phyloP scores from a whole-genome alignment of 2,113 vertebrate genomes.

The Amia ocellicauda region DNA sequence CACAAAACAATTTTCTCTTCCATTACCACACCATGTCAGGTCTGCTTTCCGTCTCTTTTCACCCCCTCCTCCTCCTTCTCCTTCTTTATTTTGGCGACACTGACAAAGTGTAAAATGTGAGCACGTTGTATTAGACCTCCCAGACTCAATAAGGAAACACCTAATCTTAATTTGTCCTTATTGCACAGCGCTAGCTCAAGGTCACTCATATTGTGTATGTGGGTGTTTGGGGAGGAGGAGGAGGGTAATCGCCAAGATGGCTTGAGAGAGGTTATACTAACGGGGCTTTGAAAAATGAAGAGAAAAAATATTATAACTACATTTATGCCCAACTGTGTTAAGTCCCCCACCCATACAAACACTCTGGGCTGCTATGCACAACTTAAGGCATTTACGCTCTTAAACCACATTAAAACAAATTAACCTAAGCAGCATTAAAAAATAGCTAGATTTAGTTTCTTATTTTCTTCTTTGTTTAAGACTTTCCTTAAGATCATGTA shows the following conservation, averaged over 20 bases:
- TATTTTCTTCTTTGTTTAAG: no score
- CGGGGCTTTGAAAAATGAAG: not conserved
- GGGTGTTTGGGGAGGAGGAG: slow-evolving; percentile 2
- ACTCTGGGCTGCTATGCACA: no score
- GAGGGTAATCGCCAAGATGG: slow-evolving; percentile 6
- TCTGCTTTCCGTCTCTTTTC: slow-evolving; percentile 25
- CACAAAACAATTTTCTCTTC: slow-evolving; percentile 29
- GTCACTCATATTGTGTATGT: slow-evolving; percentile 9
- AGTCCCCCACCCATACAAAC: no score
- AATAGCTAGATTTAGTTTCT: no score
- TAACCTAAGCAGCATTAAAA: no score
- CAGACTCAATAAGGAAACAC: slow-evolving; percentile 16
- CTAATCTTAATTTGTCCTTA: slow-evolving; percentile 31
- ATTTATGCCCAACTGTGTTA: no score
- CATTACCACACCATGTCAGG: slow-evolving; percentile 9
- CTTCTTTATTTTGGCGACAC: slow-evolving; percentile 14
- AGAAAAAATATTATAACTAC: no score
- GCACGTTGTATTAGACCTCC: slow-evolving; percentile 18
- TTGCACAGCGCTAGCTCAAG: slow-evolving; percentile 17
- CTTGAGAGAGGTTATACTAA: not conserved
- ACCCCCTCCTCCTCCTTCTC: not conserved
- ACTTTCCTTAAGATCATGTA: no score
- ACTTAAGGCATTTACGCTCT: no score
- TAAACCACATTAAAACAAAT: no score
- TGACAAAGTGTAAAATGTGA: slow-evolving; percentile 22